Evolutionary conservation across 2,113 vertebrate species (phyloP).

Genomic region (Crocuta crocuta): DNA sequence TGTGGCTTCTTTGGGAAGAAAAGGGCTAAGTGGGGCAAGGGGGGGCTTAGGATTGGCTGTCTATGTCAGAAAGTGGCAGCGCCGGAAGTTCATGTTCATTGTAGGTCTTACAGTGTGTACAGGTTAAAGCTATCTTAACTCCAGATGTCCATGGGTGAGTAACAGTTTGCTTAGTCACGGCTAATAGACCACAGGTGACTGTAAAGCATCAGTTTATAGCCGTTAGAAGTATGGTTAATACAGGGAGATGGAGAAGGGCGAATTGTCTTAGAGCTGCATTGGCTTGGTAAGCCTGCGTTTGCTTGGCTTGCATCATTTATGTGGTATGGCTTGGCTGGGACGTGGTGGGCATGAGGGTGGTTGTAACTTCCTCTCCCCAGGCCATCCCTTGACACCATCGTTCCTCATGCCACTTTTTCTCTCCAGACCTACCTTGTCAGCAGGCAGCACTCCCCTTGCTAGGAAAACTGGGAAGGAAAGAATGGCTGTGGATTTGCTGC

Average conservation of each 20-base stretch:
- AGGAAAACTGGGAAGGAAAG: conserved; percentile 5
- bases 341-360: not conserved
- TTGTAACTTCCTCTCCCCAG: not conserved
- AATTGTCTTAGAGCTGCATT: not conserved
- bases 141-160: not conserved
- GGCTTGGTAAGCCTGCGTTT: not conserved
- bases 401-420: not conserved
- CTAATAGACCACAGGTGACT: not conserved
- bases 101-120: not conserved
- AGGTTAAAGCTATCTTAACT: not conserved
- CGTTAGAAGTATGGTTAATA: not conserved
- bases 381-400: not conserved
- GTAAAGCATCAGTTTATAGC: not conserved
- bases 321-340: not conserved
- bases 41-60: not conserved
- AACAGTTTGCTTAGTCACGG: not conserved
- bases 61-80: not conserved
- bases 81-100: not conserved
- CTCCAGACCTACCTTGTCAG: conserved; percentile 19
- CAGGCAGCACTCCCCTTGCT: conserved; percentile 6
- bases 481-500: conserved; percentile 58
- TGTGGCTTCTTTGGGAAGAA: not conserved
- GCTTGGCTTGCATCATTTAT: not conserved
- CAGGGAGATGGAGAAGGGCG: not conserved
- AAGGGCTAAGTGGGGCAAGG: not conserved